Percentiles rank a stretch among this genome's conserved stretches.
phyloP scores from a whole-genome alignment of 2,888 invertebrate species.

The Tipula helvola region DNA sequence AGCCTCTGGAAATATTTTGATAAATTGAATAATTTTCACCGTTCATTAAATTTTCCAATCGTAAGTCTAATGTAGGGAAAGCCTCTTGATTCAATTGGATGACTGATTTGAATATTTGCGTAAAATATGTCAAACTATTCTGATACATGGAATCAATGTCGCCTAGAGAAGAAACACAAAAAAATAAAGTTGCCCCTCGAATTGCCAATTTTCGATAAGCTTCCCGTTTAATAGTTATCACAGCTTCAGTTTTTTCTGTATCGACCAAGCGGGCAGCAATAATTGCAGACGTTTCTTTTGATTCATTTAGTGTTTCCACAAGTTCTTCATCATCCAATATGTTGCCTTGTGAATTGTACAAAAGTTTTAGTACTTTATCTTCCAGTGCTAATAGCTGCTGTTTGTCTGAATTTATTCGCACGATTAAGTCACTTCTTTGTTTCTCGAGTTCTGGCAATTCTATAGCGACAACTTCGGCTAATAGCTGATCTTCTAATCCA shows the following conservation, averaged over 20 bases:
- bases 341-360: constrained; percentile 76
- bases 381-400: constrained; percentile 73
- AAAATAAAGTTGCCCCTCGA: constrained; percentile 80
- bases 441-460: constrained; percentile 80
- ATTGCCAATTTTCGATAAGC: constrained; percentile 76
- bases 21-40: constrained; percentile 75
- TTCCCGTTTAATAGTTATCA: constrained; percentile 73
- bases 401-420: constrained; percentile 75
- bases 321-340: constrained; percentile 89
- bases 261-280: constrained; percentile 79
- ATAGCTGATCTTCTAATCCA: constrained; percentile 82
- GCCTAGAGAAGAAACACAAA: constrained; percentile 76
- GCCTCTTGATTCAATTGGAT: constrained; percentile 62
- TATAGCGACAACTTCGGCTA: constrained; percentile 86
- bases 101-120: constrained; percentile 61
- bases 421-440: constrained; percentile 67
- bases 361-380: constrained; percentile 73
- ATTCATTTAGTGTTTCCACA: constrained; percentile 79
- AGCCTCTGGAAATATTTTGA: constrained; percentile 75
- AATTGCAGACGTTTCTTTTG: constrained; percentile 83
- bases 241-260: constrained; percentile 76
- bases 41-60: constrained; percentile 55
- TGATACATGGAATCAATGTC: constrained; percentile 96
- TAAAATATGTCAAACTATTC: constrained; percentile 84
- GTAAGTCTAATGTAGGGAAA: constrained; percentile 44